These are phyloP conservation scores for Latrodectus hesperus DNA, from an alignment of 2,888 invertebrate genomes.

Conservation along the genomic window DNA sequence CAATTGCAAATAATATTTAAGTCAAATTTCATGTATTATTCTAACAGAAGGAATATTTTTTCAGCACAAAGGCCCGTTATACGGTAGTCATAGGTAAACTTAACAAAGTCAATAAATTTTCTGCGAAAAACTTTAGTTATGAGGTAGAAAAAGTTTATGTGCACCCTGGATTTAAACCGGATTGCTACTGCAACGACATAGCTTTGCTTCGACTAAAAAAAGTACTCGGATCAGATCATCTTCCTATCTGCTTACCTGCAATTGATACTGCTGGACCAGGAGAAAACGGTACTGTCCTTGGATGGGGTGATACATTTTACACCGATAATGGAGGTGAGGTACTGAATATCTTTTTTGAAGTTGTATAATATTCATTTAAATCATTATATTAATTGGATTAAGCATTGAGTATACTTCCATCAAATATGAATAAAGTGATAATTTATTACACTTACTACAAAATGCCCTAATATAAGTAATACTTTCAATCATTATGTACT, in stretches of 20 bases:
- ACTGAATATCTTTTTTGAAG: too few species aligned
- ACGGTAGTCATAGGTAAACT: background rate
- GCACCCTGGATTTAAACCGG: constrained; percentile 22
- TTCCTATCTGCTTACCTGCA: constrained; percentile 29
- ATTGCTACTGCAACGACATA: constrained; percentile 52
- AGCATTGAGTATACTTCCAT: too few species aligned
- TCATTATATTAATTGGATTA: too few species aligned
- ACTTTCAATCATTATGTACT: too few species aligned
- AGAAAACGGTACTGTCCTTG: constrained; percentile 26
- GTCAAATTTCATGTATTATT: too few species aligned
- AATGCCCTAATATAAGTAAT: too few species aligned
- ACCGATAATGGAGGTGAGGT: background rate
- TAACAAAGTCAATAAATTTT: background rate
- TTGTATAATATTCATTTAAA: too few species aligned
- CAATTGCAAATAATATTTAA: too few species aligned
- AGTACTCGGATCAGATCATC: background rate
- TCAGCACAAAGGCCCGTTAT: background rate
- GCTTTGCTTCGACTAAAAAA: constrained; percentile 20
- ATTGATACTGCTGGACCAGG: constrained; percentile 30
- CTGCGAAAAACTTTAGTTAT: background rate
- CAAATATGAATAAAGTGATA: too few species aligned
- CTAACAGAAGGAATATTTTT: too few species aligned
- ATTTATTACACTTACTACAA: too few species aligned
- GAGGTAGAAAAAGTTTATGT: background rate
- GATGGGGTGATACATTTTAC: constrained; percentile 49